Base-by-base conservation (phyloP, 1,140 invertebrate species). In the Lordiphosa clarofinis region DNA sequence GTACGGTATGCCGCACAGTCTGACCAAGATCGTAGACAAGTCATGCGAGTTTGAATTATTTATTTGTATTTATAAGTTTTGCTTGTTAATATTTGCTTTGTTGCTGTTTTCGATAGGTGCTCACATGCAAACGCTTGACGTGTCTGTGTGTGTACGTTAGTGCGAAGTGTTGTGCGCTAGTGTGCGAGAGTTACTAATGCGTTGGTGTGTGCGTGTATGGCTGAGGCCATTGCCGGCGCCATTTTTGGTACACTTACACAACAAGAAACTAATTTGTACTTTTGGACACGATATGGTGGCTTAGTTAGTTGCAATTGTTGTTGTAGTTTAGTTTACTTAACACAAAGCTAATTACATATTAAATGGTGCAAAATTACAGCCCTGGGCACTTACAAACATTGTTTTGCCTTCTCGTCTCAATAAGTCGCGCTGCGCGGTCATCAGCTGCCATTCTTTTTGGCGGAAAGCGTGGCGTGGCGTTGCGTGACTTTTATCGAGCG, bases 291-390 rank as follows among this genome's bases (percentile, higher is more conserved):
- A 68, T 81, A 64, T 70, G 46, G 47, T 75, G 65, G 72, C 56
- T 60, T 74, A 60, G 40, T 75, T 58, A 61, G 50, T 74, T 69
- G 63, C 72, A 69, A 55, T 56, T 54, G 50, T 76, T 66, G 69
- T 76, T 76, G 64, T 53, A 65, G 57, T 69, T 67, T 58, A 68
- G 66, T 79, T 84, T 87, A 87, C 84, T 87, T 87, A 87, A 87
- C 73, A 87, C 84, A 87, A 87, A 87, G 73, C 84, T 87, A 87
- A 78, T 78, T 84, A 87, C 76, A 87, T 87, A 82, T 78, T 78
- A 87, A 87, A 76, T 88, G 86, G 86, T 88, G 86, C 86, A 87
- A 79, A 82, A 87, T 87, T 88, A 88, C 86, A 76, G 86, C 86
- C 86, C 86, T 88, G 81, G 86, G 81, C 82, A 81, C 72, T 70